A percentile compares a stretch with the other conserved stretches of the same genome.
Conservation (phyloP, 1,140 invertebrate species). For the Zaprionus capensis region DNA sequence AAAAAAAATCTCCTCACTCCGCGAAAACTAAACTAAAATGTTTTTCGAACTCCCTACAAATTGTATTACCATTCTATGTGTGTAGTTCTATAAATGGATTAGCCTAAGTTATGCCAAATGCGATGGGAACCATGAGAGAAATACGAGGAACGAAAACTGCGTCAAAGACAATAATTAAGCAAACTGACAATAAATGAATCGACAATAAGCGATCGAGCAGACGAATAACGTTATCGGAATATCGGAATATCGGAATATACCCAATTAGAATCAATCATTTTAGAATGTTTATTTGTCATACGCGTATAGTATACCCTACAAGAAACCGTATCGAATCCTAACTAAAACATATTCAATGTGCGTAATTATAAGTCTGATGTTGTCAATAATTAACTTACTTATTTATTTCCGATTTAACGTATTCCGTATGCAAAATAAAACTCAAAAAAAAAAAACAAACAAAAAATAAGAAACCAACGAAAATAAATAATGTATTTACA, state of each 20-base stretch:
- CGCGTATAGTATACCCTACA: slow-evolving; percentile 17
- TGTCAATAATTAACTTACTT: slow-evolving; percentile 74
- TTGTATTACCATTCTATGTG: slow-evolving; percentile 27
- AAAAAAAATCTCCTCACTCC: background rate
- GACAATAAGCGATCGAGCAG: slow-evolving; percentile 59
- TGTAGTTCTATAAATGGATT: slow-evolving; percentile 31
- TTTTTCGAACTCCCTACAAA: slow-evolving; percentile 36
- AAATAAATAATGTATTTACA: slow-evolving; percentile 33
- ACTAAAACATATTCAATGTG: slow-evolving; percentile 70
- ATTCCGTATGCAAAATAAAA: slow-evolving; percentile 42
- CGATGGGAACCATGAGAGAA: background rate
- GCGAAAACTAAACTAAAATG: background rate
- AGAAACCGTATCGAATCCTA: slow-evolving; percentile 32
- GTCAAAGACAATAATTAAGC: slow-evolving; percentile 72
- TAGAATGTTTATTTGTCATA: slow-evolving; percentile 33
- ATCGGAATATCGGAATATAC: slow-evolving; percentile 19
- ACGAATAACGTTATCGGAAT: slow-evolving; percentile 34
- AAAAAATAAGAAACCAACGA: slow-evolving; percentile 6
- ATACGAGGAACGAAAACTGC: slow-evolving; percentile 55
- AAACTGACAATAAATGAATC: slow-evolving; percentile 63
- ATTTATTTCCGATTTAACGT: slow-evolving; percentile 59
- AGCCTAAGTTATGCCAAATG: slow-evolving; percentile 22
- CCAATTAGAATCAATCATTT: slow-evolving; percentile 40
- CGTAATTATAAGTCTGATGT: slow-evolving; percentile 84
- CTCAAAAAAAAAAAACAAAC: background rate